Evolutionary conservation across 2,113 vertebrate species (phyloP), one percentile per base, ranked within the genome.

Genomic region (Macaca nemestrina): DNA sequence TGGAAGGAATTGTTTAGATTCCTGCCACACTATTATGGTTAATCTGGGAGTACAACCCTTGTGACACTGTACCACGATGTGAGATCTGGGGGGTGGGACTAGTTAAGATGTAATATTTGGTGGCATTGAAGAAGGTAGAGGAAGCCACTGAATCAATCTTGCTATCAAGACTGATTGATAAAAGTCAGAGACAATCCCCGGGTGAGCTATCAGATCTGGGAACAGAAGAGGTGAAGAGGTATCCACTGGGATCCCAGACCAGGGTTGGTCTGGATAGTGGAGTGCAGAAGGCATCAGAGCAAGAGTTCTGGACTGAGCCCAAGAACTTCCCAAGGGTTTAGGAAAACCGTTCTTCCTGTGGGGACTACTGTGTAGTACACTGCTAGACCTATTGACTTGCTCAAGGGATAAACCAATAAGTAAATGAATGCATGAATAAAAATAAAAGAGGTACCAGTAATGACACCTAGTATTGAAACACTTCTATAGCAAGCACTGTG

Each of bases 401-500:
- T 16, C 25, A 45, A 22, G 25, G 78, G 59, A 80, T 11, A 13
- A 45, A 20, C 20, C 23, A 10, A 20, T 20, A 40, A 90, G 32
- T 18, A 92, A 86, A 2, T 3, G 17, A 27, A 13, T 1, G 45
- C 3, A 8, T 10, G 61, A 10, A 30, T 35, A 52, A 13, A 59
- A 82, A 43, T 18, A 6, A 11, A 67, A 67, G 10, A 12, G 38
- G 11, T 0, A 2, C 17, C 4, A 1, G 1, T 1, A 2, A 7
- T 5, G 18, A 4, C 1, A 1, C 1, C 2, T 2, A 30, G 5
- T 1, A 6, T 50, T 55, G 43, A 2, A 27, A 25, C 32, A 1
- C 10, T 32, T 40, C 7, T 20, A 0, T 2, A 13, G 23, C 45
- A 38, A 88, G 57, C 1, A 1, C 5, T 14, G 38, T 23, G 38